These are phyloP conservation scores for Vulpes vulpes DNA, from an alignment of 2,113 vertebrate genomes.

Conservation along the genomic window DNA sequence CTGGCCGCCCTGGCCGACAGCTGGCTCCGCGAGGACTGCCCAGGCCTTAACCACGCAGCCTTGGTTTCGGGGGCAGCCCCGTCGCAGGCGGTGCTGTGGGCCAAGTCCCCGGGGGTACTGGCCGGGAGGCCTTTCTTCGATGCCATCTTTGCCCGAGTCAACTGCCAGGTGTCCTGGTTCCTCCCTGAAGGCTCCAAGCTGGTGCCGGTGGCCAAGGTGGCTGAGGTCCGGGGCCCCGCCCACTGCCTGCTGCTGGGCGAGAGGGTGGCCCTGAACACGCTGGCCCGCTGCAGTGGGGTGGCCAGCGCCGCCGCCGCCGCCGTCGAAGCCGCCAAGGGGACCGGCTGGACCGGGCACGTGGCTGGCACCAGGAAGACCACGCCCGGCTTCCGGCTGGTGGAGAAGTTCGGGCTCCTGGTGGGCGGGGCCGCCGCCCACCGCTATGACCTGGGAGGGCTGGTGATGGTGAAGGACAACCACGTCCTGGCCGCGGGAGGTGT, in stretches of 20 bases:
- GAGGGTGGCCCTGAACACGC: slow-evolving; percentile 90
- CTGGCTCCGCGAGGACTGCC: slow-evolving; percentile 92
- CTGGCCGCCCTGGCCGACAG: slow-evolving; percentile 86
- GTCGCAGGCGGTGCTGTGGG: slow-evolving; percentile 72
- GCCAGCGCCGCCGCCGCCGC: slow-evolving; percentile 87
- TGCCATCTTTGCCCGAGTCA: slow-evolving; percentile 89
- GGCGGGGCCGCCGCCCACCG: slow-evolving; percentile 90
- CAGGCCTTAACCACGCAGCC: slow-evolving; percentile 88
- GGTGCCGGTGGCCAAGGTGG: slow-evolving; percentile 85
- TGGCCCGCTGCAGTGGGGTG: slow-evolving; percentile 91
- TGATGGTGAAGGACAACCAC: slow-evolving; percentile 95
- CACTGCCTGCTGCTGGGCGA: slow-evolving; percentile 91
- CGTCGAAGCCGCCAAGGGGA: slow-evolving; percentile 41
- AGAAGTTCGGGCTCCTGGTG: slow-evolving; percentile 92
- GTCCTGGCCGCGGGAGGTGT: slow-evolving; percentile 90
- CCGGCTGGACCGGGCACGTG: slow-evolving; percentile 89
- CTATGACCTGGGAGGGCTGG: slow-evolving; percentile 90
- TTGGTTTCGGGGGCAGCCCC: slow-evolving; percentile 86
- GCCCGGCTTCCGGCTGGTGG: slow-evolving; percentile 91
- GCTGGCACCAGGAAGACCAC: slow-evolving; percentile 94
- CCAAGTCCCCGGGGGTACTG: slow-evolving; percentile 88
- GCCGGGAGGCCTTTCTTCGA: slow-evolving; percentile 92
- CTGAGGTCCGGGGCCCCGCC: slow-evolving; percentile 89
- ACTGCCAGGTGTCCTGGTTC: slow-evolving; percentile 91
- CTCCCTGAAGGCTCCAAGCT: slow-evolving; percentile 87